These are phyloP conservation scores for Trachythela sp. DNA, from an alignment of 64 coral and sea anemone species.

Conservation along the genomic window DNA sequence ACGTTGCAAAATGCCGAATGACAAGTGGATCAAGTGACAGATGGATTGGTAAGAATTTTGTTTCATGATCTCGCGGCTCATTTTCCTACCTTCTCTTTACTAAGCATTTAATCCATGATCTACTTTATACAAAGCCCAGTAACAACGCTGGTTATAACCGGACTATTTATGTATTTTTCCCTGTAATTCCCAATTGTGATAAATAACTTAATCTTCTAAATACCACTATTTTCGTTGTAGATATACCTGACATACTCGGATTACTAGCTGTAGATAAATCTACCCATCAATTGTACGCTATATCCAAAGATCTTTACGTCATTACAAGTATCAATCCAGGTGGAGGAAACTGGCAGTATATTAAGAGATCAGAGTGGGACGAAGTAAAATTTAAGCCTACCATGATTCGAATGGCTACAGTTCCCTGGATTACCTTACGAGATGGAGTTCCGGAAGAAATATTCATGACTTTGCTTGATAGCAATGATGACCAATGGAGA, in stretches of 20 bases:
- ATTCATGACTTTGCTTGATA: background rate
- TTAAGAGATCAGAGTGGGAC: background rate
- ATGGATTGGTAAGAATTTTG: background rate
- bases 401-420: background rate
- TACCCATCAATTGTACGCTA: background rate
- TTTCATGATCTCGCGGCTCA: background rate
- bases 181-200: no score
- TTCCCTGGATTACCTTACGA: background rate
- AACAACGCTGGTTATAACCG: no score
- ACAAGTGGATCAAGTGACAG: background rate
- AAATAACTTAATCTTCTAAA: no score
- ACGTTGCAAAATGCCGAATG: background rate
- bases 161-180: no score
- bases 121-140: no score
- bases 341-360: background rate
- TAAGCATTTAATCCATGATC: no score
- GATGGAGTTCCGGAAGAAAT: background rate
- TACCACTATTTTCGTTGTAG: background rate
- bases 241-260: background rate
- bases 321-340: background rate
- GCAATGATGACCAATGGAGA: background rate
- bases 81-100: background rate
- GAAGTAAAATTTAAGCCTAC: background rate
- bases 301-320: background rate
- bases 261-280: background rate